A percentile compares a stretch with the other conserved stretches of the same genome.
Evolutionary conservation across 64 coral and sea anemone genomes (phyloP).

Genomic region (Stylophora pistillata): DNA sequence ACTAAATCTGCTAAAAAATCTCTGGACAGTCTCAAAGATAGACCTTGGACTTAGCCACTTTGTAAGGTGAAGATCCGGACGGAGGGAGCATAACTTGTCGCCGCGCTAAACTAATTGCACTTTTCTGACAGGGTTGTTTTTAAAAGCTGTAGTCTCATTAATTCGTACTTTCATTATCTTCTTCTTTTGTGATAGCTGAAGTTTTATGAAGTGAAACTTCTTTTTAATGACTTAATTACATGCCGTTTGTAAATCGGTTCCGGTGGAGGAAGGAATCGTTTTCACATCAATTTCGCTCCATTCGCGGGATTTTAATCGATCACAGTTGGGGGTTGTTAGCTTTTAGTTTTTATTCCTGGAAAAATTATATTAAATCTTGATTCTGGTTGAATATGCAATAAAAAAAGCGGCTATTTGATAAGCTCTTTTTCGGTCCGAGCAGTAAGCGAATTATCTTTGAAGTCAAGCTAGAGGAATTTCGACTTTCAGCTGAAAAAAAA

Average conservation of each 20-base stretch:
- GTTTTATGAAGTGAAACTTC: constrained; percentile 12
- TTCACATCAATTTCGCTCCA: constrained; percentile 7
- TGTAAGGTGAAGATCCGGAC: not conserved
- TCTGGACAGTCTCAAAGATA: not conserved
- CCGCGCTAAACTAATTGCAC: not conserved
- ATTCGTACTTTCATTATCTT: constrained; percentile 3
- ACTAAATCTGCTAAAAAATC: not conserved
- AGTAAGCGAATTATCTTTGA: not conserved
- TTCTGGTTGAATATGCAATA: not conserved
- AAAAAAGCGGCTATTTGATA: not conserved
- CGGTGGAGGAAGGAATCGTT: constrained; percentile 37
- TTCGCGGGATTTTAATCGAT: not conserved
- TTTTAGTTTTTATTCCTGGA: not conserved
- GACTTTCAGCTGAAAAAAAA: too few species aligned
- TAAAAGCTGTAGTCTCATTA: constrained; percentile 42
- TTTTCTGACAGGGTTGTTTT: constrained; percentile 9
- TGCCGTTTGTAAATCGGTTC: constrained; percentile 47
- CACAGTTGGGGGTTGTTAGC: not conserved
- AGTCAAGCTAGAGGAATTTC: too few species aligned
- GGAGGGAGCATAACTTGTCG: not conserved
- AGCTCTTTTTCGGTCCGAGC: not conserved
- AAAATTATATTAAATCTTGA: constrained; percentile 27
- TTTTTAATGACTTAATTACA: constrained; percentile 34
- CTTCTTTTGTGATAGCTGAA: constrained; percentile 28
- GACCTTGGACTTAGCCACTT: not conserved